These are phyloP conservation scores for Acropora tenuis DNA, from an alignment of 64 coral and sea anemone species.

Conservation along the genomic window DNA sequence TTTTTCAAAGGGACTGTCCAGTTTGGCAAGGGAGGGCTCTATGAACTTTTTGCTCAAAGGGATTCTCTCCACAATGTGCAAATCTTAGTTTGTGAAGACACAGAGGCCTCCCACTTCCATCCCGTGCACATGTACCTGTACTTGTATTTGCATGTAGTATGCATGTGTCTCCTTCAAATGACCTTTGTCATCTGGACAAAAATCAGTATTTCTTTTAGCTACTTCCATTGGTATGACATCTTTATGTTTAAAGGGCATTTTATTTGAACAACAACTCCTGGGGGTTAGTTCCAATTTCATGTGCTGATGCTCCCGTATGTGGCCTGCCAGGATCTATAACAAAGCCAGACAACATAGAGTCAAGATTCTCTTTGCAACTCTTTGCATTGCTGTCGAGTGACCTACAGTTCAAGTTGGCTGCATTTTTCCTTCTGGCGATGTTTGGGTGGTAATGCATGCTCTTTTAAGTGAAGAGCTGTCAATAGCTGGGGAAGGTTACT, in stretches of 20 bases:
- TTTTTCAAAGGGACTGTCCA: conserved; percentile 17
- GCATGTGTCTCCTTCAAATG: conserved; percentile 45
- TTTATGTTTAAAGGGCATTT: conserved; percentile 51
- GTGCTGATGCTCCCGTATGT: conserved; percentile 44
- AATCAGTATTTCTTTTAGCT: conserved; percentile 24
- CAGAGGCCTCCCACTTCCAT: conserved; percentile 29
- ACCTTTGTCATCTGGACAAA: conserved; percentile 26
- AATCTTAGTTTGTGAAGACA: conserved; percentile 15
- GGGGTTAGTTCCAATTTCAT: conserved; percentile 36
- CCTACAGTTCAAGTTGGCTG: conserved; percentile 7
- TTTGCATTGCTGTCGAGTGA: conserved; percentile 14
- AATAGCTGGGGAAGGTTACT: conserved; percentile 21
- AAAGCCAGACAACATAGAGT: too few relatives aligned
- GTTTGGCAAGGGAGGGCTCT: not conserved
- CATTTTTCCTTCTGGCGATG: conserved; percentile 22
- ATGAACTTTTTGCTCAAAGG: not conserved
- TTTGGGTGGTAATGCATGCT: conserved; percentile 34
- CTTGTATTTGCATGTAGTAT: conserved; percentile 62
- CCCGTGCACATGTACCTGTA: conserved; percentile 53
- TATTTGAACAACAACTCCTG: conserved; percentile 46
- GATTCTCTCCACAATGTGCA: conserved; percentile 44
- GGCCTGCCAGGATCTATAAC: not conserved
- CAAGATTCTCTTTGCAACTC: conserved; percentile 24
- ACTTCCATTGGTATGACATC: not conserved
- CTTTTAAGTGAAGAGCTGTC: conserved; percentile 11